Percentiles rank a stretch among this genome's conserved stretches.
Evolutionary conservation across 2,113 vertebrate genomes (phyloP).

Genomic region (Crotalus tigris): DNA sequence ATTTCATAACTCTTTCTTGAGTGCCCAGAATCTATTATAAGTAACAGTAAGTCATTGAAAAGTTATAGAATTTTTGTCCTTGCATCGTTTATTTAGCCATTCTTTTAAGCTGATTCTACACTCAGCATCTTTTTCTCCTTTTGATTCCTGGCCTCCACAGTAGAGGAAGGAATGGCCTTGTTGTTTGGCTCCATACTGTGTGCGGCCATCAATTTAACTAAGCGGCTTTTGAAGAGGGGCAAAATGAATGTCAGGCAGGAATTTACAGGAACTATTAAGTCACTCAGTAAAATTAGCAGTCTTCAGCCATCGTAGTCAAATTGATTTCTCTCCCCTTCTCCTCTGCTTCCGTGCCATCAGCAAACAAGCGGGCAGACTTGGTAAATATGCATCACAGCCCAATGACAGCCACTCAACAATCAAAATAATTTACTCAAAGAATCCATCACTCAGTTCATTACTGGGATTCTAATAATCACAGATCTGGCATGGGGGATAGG

Average conservation of each 20-base stretch:
- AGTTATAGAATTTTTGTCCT: neutral
- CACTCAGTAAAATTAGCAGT: slow-evolving; percentile 39
- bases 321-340: slow-evolving; percentile 27
- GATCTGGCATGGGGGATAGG: neutral
- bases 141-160: neutral
- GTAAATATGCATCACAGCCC: slow-evolving; percentile 52
- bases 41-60: neutral
- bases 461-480: slow-evolving; percentile 10
- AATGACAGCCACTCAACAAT: slow-evolving; percentile 50
- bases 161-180: neutral
- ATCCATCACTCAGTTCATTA: slow-evolving; percentile 54
- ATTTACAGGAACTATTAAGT: slow-evolving; percentile 54
- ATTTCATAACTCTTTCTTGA: neutral
- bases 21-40: neutral
- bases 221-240: slow-evolving; percentile 4
- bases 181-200: slow-evolving; percentile 4
- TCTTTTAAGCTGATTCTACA: slow-evolving; percentile 8
- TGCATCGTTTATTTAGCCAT: rapidly evolving
- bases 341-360: slow-evolving; percentile 48
- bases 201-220: slow-evolving; percentile 38
- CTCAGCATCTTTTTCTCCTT: neutral
- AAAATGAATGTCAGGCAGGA: slow-evolving; percentile 24
- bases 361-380: slow-evolving; percentile 50
- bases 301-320: slow-evolving; percentile 41
- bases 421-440: slow-evolving; percentile 58